phyloP scores from a whole-genome alignment of 64 coral and sea anemone genomes.

The Montipora efflorescens region DNA sequence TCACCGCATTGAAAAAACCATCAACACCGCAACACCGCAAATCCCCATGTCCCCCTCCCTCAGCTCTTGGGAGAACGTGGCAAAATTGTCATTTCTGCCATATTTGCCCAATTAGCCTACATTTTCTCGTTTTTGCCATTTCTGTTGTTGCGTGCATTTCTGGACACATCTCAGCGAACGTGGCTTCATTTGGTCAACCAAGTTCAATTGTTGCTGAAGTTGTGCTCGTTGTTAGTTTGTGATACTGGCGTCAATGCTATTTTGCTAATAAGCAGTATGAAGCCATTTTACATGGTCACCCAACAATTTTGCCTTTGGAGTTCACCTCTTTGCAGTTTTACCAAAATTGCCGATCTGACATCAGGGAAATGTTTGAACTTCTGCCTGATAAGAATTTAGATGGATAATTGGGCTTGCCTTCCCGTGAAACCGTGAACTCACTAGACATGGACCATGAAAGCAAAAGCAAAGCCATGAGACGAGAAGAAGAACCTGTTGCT shows the following conservation, averaged over 20 bases:
- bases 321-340: background rate
- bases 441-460: too few species aligned
- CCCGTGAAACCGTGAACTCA: too few species aligned
- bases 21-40: too few species aligned
- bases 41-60: too few species aligned
- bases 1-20: too few species aligned
- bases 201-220: background rate
- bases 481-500: too few species aligned
- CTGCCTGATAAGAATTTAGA: constrained; percentile 22
- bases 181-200: background rate
- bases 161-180: background rate
- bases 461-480: too few species aligned
- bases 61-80: too few species aligned
- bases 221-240: background rate
- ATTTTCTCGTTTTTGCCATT: too few species aligned
- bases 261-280: constrained; percentile 5
- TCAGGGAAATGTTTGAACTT: constrained; percentile 14
- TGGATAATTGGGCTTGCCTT: background rate
- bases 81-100: too few species aligned
- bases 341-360: background rate
- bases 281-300: background rate
- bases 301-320: constrained; percentile 26
- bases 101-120: too few species aligned
- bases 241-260: background rate
- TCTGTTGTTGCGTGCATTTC: too few species aligned